These are phyloP conservation scores for Eurystomus gularis DNA, from an alignment of 2,113 vertebrate species.

Conservation along the genomic window DNA sequence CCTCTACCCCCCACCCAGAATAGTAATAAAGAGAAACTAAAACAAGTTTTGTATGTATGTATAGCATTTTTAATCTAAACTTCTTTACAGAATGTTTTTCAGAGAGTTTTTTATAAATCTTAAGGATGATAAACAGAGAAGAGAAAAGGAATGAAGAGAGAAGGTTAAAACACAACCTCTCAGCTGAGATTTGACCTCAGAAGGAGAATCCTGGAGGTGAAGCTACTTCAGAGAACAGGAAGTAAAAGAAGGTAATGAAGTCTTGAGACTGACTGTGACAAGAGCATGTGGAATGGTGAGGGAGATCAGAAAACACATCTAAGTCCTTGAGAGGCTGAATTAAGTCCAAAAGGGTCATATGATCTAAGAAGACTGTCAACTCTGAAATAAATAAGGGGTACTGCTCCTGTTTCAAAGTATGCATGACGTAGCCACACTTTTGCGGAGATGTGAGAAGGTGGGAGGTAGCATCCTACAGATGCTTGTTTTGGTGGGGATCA, in stretches of 20 bases:
- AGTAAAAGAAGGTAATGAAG: conserved; percentile 1
- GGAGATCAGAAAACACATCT: background rate
- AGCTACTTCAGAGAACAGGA: conserved; percentile 28
- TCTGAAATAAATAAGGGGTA: background rate
- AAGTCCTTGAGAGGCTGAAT: background rate
- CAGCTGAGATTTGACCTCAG: conserved; percentile 26
- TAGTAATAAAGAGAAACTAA: background rate
- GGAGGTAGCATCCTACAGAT: background rate
- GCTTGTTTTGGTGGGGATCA: background rate
- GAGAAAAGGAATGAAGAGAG: conserved; percentile 57
- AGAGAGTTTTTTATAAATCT: conserved; percentile 5
- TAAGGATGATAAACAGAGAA: conserved; percentile 42
- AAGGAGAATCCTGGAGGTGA: background rate
- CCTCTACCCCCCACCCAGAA: too few species aligned
- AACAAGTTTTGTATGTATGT: background rate
- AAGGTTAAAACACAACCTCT: conserved; percentile 7
- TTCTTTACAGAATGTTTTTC: conserved; percentile 47
- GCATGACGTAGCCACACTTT: accelerated
- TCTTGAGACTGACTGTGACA: background rate
- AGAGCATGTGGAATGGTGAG: background rate
- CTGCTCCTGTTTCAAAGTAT: background rate
- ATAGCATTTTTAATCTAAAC: background rate
- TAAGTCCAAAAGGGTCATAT: background rate
- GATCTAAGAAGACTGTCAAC: background rate
- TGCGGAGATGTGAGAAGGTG: background rate